These are phyloP conservation scores for Mastomys natalensis DNA, from an alignment of 2,113 vertebrate species.

Conservation along the genomic window DNA sequence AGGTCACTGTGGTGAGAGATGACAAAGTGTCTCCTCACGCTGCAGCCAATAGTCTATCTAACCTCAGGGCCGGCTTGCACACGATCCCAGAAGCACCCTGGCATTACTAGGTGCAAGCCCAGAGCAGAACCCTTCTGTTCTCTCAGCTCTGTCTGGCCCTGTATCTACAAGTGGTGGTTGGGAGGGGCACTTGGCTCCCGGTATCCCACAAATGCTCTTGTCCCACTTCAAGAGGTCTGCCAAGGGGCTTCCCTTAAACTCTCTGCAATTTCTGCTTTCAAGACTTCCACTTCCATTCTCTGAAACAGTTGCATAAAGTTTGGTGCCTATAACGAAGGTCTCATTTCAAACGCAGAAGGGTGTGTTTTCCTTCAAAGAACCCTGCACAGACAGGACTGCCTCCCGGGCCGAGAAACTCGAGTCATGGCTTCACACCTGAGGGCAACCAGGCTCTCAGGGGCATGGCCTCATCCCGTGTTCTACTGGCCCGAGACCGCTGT, in stretches of 20 bases:
- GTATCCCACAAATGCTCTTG: neutral
- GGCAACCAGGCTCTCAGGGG: neutral
- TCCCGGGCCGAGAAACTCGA: neutral
- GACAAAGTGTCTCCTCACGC: accelerated
- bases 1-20: neutral
- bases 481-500: neutral
- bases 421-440: neutral
- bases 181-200: accelerated
- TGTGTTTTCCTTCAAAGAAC: neutral
- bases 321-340: neutral
- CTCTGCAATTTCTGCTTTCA: neutral
- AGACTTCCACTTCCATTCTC: neutral
- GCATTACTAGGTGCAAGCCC: neutral
- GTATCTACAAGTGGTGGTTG: neutral
- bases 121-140: neutral
- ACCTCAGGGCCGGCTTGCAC: neutral
- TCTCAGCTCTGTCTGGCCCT: neutral
- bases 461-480: neutral
- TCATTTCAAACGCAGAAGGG: neutral
- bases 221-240: neutral
- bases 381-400: neutral
- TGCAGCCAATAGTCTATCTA: neutral
- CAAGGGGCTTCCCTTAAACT: neutral
- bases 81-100: no score
- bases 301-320: neutral